A percentile compares a stretch with the other conserved stretches of the same genome.
Conservation (phyloP, 2,797 vertebrate species). For the Kryptopterus vitreolus region DNA sequence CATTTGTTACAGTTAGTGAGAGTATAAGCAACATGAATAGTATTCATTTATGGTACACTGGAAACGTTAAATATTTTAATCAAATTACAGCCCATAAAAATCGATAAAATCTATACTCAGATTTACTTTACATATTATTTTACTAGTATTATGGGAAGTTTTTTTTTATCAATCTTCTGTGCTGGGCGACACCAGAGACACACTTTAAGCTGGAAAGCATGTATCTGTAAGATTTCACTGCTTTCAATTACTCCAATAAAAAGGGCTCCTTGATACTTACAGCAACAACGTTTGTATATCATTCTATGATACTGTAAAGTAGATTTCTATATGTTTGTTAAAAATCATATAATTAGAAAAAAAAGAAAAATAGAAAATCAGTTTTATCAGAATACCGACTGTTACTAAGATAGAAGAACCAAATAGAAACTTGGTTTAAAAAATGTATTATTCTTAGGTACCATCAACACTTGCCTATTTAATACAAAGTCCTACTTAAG, state of each 20-base stretch:
- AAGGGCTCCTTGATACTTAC: background rate
- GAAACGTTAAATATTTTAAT: too few relatives aligned
- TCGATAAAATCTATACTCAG: too few relatives aligned
- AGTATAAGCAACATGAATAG: too few relatives aligned
- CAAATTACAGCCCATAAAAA: too few relatives aligned
- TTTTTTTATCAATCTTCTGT: background rate
- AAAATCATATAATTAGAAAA: background rate
- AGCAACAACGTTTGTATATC: constrained; percentile 16
- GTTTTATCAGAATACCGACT: background rate
- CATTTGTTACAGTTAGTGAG: too few relatives aligned
- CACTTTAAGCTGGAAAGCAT: constrained; percentile 64
- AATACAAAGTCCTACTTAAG: constrained; percentile 35
- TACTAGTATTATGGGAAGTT: background rate
- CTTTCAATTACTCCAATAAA: constrained; percentile 37
- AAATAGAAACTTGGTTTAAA: constrained; percentile 7
- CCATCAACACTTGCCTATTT: constrained; percentile 7
- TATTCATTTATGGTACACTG: too few relatives aligned
- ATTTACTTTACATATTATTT: background rate
- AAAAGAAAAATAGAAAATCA: constrained; percentile 4
- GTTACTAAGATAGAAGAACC: background rate
- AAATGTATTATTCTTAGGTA: constrained; percentile 10
- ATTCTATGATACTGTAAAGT: constrained; percentile 27
- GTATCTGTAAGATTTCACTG: constrained; percentile 56
- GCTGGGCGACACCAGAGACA: constrained; percentile 61
- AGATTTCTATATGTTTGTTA: background rate